Evolutionary conservation across 2,888 invertebrate species (phyloP).

Genomic region (Oscheius sp.): DNA sequence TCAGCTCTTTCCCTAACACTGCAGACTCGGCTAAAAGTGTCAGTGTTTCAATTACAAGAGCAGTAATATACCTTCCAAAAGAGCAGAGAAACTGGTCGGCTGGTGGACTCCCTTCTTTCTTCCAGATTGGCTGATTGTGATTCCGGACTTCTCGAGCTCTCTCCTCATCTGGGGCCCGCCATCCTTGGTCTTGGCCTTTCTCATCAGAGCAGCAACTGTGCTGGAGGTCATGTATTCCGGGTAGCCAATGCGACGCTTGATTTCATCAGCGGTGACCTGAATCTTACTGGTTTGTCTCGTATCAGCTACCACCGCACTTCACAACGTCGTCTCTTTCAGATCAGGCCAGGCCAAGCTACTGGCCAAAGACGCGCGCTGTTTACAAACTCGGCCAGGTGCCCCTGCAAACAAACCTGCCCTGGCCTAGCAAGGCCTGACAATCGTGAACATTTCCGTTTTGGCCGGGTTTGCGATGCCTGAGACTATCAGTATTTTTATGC

Average conservation of each 20-base stretch:
- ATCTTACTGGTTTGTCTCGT: neutral
- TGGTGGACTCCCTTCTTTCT: neutral
- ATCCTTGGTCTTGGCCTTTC: constrained; percentile 30
- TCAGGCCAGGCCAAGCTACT: too few relatives aligned
- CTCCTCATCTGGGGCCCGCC: constrained; percentile 22
- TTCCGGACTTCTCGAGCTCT: constrained; percentile 15
- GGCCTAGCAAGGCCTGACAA: too few relatives aligned
- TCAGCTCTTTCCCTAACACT: constrained; percentile 2
- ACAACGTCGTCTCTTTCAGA: too few relatives aligned
- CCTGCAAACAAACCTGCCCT: too few relatives aligned
- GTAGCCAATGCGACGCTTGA: neutral
- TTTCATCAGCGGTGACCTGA: constrained; percentile 17
- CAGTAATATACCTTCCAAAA: constrained; percentile 25
- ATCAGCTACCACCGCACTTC: too few relatives aligned
- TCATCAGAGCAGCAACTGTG: constrained; percentile 17
- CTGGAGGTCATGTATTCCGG: constrained; percentile 33
- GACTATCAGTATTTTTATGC: too few relatives aligned
- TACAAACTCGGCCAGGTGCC: too few relatives aligned
- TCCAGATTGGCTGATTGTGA: neutral
- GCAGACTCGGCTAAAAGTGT: constrained; percentile 15
- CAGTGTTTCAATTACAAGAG: neutral
- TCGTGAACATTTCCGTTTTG: too few relatives aligned
- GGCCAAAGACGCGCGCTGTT: too few relatives aligned
- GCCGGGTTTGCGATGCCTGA: too few relatives aligned
- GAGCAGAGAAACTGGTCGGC: constrained; percentile 16